Base-by-base conservation (phyloP, 2,797 vertebrate species). In the Helostoma temminkii region DNA sequence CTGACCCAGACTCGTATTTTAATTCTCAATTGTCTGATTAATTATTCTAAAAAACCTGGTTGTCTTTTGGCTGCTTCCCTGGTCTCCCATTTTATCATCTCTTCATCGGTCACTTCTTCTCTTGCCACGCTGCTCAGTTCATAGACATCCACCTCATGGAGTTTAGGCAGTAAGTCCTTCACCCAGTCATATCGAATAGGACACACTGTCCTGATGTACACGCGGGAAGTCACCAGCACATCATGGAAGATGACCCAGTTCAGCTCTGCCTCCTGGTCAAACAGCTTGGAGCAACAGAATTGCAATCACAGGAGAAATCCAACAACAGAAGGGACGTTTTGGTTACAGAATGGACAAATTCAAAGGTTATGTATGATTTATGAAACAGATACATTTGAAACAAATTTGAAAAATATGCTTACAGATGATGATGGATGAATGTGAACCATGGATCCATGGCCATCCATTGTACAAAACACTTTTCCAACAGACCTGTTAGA, bases 171-270 rank as follows among this genome's bases (percentile, higher is more conserved):
- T 58, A 99, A 93, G 69, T 98, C 96, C 88, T 94, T 95, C 66
- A 99, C 95, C 97, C 98, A 99, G 21, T 97, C 96, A 0, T 99
- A 99, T 73, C 95, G 96, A 67, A 99, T 93, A 3, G 97, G 97
- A 88, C 98, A 99, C 58, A 96, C 94, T 0, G 96, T 98, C 90
- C 96, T 93, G 74, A 99, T 89, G 12, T 96, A 99, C 59, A 98
- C 92, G 73, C 95, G 95, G 6, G 97, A 98, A n/a, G 97, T 99
- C 68, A 96, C 96, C 69, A 96, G 86, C 77, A 99, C 94, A 16
- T 97, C 96, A 5, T 99, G 96, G 91, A 99, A 99, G 87, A 99
- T 96, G 88, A 99, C 93, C 98, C 97, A 99, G 85, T 98, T 95
- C 12, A 98, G 93, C 60, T 92, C 92, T 24, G 76, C 80, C 87